Evolutionary conservation across 2,888 invertebrate genomes (phyloP), one percentile per base, ranked within the genome.

Genomic region (Nebria brevicollis): DNA sequence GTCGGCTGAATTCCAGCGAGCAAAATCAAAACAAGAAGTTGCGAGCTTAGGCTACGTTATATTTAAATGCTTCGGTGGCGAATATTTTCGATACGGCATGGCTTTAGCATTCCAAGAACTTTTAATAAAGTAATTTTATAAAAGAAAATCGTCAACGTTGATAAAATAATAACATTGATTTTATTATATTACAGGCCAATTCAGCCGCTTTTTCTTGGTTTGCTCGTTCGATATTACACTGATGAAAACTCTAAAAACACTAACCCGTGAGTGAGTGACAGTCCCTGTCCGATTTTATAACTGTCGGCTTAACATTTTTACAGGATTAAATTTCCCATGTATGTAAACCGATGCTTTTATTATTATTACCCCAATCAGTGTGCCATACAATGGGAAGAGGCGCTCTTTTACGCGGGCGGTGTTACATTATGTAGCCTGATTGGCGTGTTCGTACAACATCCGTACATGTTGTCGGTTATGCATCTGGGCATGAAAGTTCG

Each of bases 401-500:
- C 94, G 0, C 92, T 91, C 85, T 85, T 92, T 25, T 93, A 91
- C 85, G 93, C 93, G 0, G 88, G 85, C 0, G 91, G 91, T 0
- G 88, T 93, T 1, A 90, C 94, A 75, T 84, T 91, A 84, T 86
- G 91, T 66, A 92, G 92, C 3, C 91, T 92, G 0, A 88, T 93
- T 77, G 90, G 92, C 78, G 91, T 94, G 15, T 90, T 95, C 84
- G 90, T 93, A 13, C 92, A 93, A 85, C 95, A 96, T 87, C 95
- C 95, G 0, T 94, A 93, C 83, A 93, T 93, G 87, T 91, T 94
- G 85, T 92, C 91, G 72, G 90, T 91, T 43, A 91, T 92, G 85
- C 93, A 94, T 85, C 90, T 93, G 13, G 95, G 95, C 64, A 94
- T 95, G 94, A 91, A 93, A 86, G 89, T 95, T 65, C 90, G 95